These are phyloP conservation scores for fruit fly (Drosophila melanogaster) DNA, from an alignment of 1,140 invertebrate species.

Conservation along the genomic window Release_6_plus_ISO1_MT NT_037436.4:22422501-22423000, in stretches of 20 bases:
- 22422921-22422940: slow-evolving; percentile 20
- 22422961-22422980: slow-evolving; percentile 64
- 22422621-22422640: neutral
- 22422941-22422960: slow-evolving; percentile 25
- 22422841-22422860: slow-evolving; percentile 83
- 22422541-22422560: slow-evolving; percentile 61
- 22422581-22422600: slow-evolving; percentile 54
- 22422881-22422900: slow-evolving; percentile 44
- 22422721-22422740: slow-evolving; percentile 43
- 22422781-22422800: slow-evolving; percentile 36
- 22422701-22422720: slow-evolving; percentile 40
- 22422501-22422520: slow-evolving; percentile 18
- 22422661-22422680: slow-evolving; percentile 53
- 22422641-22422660: slow-evolving; percentile 18
- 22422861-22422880: slow-evolving; percentile 65
- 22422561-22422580: slow-evolving; percentile 70
- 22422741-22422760: slow-evolving; percentile 20
- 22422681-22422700: slow-evolving; percentile 53
- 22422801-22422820: slow-evolving; percentile 61
- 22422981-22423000: slow-evolving; percentile 48
- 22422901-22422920: neutral
- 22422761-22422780: slow-evolving; percentile 23
- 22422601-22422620: slow-evolving; percentile 14
- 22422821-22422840: slow-evolving; percentile 83
- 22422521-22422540: slow-evolving; percentile 9